Conservation (phyloP, 2,888 invertebrate genomes). For the Glomeris marginata region DNA sequence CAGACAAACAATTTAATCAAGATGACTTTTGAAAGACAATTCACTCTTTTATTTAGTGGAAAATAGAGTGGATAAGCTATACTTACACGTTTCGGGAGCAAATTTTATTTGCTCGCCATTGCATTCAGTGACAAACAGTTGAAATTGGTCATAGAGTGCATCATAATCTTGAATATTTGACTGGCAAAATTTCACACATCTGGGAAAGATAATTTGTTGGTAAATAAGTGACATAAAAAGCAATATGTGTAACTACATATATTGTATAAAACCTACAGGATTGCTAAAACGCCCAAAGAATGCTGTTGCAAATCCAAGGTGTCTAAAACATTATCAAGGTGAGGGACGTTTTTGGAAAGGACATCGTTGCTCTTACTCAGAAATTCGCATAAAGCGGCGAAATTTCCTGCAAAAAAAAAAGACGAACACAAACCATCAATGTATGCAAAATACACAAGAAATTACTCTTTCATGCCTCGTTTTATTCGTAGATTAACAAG, state of each 20-base stretch:
- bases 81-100: constrained; percentile 71
- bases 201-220: constrained; percentile 7
- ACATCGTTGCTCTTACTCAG: constrained; percentile 50
- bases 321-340: constrained; percentile 77
- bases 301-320: constrained; percentile 83
- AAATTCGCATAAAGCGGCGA: constrained; percentile 30
- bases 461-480: neutral
- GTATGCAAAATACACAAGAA: neutral
- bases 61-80: neutral
- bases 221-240: neutral
- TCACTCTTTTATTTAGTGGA: too few species aligned
- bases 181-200: constrained; percentile 28
- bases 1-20: too few species aligned
- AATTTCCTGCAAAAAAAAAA: constrained; percentile 28
- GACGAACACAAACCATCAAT: too few species aligned
- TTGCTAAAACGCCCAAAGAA: constrained; percentile 73
- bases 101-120: constrained; percentile 81
- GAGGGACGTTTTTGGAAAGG: constrained; percentile 62
- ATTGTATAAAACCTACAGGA: constrained; percentile 59
- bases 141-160: constrained; percentile 56
- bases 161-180: constrained; percentile 31
- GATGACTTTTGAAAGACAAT: too few species aligned
- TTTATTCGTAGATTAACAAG: neutral
- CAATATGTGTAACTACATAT: constrained; percentile 2
- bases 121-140: constrained; percentile 71